Evolutionary conservation across 23 tunicate genomes (phyloP).

Genomic region (Styela clava): DNA sequence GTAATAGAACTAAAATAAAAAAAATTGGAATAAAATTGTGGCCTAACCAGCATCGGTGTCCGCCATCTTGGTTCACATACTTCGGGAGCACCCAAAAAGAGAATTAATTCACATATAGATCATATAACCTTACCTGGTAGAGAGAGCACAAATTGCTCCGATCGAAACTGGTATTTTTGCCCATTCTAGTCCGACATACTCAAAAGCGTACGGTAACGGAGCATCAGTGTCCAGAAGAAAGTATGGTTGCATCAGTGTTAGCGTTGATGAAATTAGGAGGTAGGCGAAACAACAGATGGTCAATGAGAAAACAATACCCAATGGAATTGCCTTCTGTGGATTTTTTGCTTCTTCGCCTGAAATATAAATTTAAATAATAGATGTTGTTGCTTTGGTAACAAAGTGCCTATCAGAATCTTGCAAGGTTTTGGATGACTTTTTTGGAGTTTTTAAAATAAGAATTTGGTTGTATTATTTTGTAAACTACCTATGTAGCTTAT

Average conservation of each 20-base stretch:
- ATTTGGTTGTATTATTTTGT: too few relatives aligned
- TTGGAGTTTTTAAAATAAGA: too few relatives aligned
- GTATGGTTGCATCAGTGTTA: constrained; percentile 96
- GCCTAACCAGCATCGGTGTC: too few relatives aligned
- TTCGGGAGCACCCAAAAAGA: too few relatives aligned
- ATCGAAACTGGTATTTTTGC: constrained; percentile 71
- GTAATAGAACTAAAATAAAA: too few relatives aligned
- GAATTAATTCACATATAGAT: too few relatives aligned
- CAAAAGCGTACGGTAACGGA: constrained; percentile 86
- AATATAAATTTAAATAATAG: not conserved
- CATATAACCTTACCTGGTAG: constrained; percentile 93
- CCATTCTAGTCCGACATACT: constrained; percentile 80
- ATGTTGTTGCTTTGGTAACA: too few relatives aligned
- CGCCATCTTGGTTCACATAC: too few relatives aligned
- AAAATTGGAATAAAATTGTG: too few relatives aligned
- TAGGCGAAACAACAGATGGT: constrained; percentile 85
- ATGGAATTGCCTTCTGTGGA: constrained; percentile 86
- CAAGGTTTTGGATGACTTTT: not conserved
- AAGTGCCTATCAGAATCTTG: not conserved
- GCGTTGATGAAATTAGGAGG: constrained; percentile 67
- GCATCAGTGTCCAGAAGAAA: constrained; percentile 73
- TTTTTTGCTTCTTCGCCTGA: constrained; percentile 98
- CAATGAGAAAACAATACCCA: constrained; percentile 85
- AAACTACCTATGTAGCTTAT: too few relatives aligned
- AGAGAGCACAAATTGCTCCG: constrained; percentile 95